Evolutionary conservation across 2,113 vertebrate species (phyloP).

Genomic region (Pygoscelis adeliae): DNA sequence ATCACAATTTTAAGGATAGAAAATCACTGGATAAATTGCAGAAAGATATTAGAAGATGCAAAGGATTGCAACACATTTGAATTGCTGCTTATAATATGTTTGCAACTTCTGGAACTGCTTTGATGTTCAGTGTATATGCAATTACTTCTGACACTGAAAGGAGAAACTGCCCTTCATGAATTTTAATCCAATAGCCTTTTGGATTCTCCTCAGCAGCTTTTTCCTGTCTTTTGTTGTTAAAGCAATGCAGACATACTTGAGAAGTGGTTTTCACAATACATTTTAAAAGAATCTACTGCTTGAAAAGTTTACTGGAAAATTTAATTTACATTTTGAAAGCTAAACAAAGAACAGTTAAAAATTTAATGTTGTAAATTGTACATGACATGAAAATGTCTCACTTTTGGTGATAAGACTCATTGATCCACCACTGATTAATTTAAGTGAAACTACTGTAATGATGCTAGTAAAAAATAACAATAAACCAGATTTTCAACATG

Average conservation of each 20-base stretch:
- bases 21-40: not conserved
- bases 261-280: not conserved
- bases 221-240: constrained; percentile 9
- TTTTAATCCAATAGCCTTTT: constrained; percentile 55
- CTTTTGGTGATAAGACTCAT: not conserved
- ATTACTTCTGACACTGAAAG: constrained; percentile 7
- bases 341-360: not conserved
- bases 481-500: not conserved
- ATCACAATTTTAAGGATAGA: not conserved
- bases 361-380: not conserved
- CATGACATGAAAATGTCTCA: not conserved
- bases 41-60: not conserved
- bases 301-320: not conserved
- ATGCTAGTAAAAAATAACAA: not conserved
- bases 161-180: not conserved
- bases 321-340: constrained; percentile 14
- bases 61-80: not conserved
- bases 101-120: not conserved
- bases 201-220: constrained; percentile 20
- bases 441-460: not conserved
- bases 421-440: not conserved
- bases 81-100: not conserved
- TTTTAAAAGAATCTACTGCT: constrained; percentile 11
- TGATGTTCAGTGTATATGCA: not conserved
- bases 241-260: not conserved